Evolutionary conservation across 2,113 vertebrate genomes (phyloP), one percentile per base, ranked within the genome.

Genomic region (Mesocricetus auratus): DNA sequence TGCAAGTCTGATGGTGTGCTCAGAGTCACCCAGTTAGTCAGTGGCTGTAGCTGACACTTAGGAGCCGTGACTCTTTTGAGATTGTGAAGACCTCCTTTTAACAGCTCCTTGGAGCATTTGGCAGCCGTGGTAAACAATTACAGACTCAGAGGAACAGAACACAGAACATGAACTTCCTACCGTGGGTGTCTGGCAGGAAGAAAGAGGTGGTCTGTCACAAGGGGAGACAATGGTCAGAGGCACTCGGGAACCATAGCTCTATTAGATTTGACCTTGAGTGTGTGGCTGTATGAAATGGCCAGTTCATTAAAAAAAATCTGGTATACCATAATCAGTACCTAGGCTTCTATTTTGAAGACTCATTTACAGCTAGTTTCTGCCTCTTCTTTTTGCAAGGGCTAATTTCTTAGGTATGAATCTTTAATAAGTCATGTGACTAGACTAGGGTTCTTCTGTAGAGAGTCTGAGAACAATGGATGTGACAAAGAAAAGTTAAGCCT

Each of bases 301-400:
- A 86, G 29, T 39, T 74, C 78, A 17, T 42, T 73, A n/a, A n/a
- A 75, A 60, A 88, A 87, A 71, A 87, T 71, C 45, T 68, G 47
- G 39, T 36, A 2, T 22, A 8, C 66, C 75, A n/a, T 60, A 53
- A 26, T 56, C 60, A 50, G 75, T n/a, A n/a, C 36, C 60, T 47
- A 82, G 9, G 21, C 36, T 60, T 19, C 39, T 36, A 71, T 79
- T 87, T 79, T 19, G 78, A 85, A 85, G 75, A 60, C 77, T 77
- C 82, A 81, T 81, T 94, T 93, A 93, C 45, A 56, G 85, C 60
- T 29, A 85, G 33, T 79, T 62, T 95, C 36, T 50, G 42, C 12
- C 82, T 45, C 60, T 96, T 95, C 36, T 75, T 31, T 83, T 95
- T 86, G 85, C 71, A 97, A 92, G 83, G 45, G 91, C 69, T 62